Evolutionary conservation across 2,113 vertebrate genomes (phyloP).

Genomic region (Rattus rattus): DNA sequence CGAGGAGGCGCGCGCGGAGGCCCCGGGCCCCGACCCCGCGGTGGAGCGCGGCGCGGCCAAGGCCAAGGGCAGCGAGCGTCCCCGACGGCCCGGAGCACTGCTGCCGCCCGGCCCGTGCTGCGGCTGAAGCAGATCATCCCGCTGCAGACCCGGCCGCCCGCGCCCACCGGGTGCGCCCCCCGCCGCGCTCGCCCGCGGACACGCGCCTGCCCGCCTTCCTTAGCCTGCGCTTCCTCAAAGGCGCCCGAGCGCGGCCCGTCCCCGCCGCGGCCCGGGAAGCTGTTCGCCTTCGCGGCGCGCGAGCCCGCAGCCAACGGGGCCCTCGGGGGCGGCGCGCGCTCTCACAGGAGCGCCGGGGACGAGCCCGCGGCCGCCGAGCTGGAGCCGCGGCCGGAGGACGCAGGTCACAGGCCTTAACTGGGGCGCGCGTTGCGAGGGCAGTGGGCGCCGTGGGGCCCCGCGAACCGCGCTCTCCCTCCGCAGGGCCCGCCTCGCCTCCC

Average conservation of each 20-base stretch:
- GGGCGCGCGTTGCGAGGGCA: slow-evolving; percentile 66
- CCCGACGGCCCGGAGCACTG: slow-evolving; percentile 95
- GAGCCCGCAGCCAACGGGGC: slow-evolving; percentile 88
- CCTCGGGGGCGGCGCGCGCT: slow-evolving; percentile 74
- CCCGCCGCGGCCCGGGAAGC: slow-evolving; percentile 94
- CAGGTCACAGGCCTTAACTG: slow-evolving; percentile 85
- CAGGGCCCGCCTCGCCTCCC: slow-evolving; percentile 77
- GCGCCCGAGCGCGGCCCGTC: slow-evolving; percentile 96
- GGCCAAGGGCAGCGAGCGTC: slow-evolving; percentile 91
- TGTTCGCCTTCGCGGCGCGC: slow-evolving; percentile 91
- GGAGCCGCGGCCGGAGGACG: slow-evolving; percentile 85
- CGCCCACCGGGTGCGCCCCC: background rate
- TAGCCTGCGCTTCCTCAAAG: slow-evolving; percentile 97
- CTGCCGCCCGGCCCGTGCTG: slow-evolving; percentile 97
- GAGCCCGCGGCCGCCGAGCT: slow-evolving; percentile 83
- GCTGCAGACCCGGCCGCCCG: slow-evolving; percentile 91
- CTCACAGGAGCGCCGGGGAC: slow-evolving; percentile 62
- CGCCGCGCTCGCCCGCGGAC: slow-evolving; percentile 92
- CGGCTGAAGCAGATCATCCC: slow-evolving; percentile 98
- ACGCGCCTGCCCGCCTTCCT: slow-evolving; percentile 96
- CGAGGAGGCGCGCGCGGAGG: slow-evolving; percentile 87
- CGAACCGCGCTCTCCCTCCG: slow-evolving; percentile 82
- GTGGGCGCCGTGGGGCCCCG: slow-evolving; percentile 13
- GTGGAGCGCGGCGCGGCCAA: slow-evolving; percentile 89
- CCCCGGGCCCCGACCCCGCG: slow-evolving; percentile 86